These are phyloP conservation scores for Panurus biarmicus DNA, from an alignment of 2,113 vertebrate genomes.

Conservation along the genomic window DNA sequence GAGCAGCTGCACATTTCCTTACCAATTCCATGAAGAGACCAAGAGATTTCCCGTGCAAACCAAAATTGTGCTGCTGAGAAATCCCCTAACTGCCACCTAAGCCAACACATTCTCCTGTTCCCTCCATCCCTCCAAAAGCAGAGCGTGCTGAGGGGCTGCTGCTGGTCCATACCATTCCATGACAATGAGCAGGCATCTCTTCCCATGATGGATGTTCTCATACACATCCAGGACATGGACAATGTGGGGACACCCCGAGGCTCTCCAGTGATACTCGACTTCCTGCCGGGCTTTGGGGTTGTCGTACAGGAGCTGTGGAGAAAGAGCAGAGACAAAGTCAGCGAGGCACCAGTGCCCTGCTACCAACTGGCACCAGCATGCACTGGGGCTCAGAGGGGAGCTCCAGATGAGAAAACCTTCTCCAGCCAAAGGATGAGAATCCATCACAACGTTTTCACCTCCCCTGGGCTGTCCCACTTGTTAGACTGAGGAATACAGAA, in stretches of 20 bases:
- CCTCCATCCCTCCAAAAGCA: neutral
- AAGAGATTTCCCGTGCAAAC: neutral
- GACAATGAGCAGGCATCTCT: conserved; percentile 94
- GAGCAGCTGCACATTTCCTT: neutral
- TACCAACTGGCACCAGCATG: neutral
- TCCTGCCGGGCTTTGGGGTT: conserved; percentile 91
- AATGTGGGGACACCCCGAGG: conserved; percentile 86
- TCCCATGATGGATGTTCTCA: conserved; percentile 93
- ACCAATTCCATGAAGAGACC: neutral
- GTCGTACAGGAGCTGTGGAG: conserved; percentile 83
- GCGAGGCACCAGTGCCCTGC: neutral
- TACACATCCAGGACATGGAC: conserved; percentile 85
- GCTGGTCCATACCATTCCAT: conserved; percentile 89
- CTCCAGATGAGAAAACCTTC: neutral
- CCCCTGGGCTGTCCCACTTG: neutral
- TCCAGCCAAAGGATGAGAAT: neutral
- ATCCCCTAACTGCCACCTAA: neutral
- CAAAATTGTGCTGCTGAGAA: neutral
- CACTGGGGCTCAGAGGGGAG: neutral
- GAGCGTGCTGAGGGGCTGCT: neutral
- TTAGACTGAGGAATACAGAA: neutral
- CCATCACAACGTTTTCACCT: neutral
- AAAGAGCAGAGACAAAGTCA: neutral
- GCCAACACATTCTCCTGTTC: neutral
- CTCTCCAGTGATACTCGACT: conserved; percentile 89